These are phyloP conservation scores for Austrolebias charrua DNA, from an alignment of 2,797 vertebrate species.

Conservation along the genomic window DNA sequence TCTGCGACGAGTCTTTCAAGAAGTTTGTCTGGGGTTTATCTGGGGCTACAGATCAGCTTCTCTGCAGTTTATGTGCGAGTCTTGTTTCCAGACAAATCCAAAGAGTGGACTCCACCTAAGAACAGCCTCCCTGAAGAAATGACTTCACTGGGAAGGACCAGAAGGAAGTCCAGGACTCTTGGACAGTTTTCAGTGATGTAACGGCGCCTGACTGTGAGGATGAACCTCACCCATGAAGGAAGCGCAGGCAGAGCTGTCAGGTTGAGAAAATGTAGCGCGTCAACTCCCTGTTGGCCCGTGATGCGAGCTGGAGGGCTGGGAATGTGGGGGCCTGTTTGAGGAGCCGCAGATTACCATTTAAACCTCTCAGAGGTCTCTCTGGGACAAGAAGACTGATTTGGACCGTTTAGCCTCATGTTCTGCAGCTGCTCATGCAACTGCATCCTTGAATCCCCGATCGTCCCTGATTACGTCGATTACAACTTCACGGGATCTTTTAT, in stretches of 20 bases:
- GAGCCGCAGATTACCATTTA: too few species aligned
- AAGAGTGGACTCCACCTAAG: slow-evolving; percentile 33
- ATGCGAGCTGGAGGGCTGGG: slow-evolving; percentile 11
- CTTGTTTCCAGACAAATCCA: too few species aligned
- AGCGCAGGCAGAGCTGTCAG: slow-evolving; percentile 28
- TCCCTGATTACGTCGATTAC: background rate
- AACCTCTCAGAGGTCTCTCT: background rate
- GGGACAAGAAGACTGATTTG: background rate
- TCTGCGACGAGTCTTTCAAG: background rate
- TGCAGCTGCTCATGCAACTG: background rate
- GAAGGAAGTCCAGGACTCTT: slow-evolving; percentile 19
- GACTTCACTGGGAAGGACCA: slow-evolving; percentile 33
- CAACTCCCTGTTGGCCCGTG: slow-evolving; percentile 27
- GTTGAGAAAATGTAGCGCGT: slow-evolving; percentile 29
- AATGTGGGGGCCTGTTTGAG: too few species aligned
- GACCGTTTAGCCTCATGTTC: background rate
- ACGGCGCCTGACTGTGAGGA: slow-evolving; percentile 18
- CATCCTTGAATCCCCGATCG: background rate
- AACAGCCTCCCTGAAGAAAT: slow-evolving; percentile 59
- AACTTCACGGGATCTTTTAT: background rate
- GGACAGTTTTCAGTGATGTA: slow-evolving; percentile 28
- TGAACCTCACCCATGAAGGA: slow-evolving; percentile 23
- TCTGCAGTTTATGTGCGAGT: too few species aligned
- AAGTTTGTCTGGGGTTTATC: slow-evolving; percentile 1
- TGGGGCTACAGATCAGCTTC: too few species aligned